Conservation (phyloP, 1,140 invertebrate genomes). For the Drosophila dunni region DNA sequence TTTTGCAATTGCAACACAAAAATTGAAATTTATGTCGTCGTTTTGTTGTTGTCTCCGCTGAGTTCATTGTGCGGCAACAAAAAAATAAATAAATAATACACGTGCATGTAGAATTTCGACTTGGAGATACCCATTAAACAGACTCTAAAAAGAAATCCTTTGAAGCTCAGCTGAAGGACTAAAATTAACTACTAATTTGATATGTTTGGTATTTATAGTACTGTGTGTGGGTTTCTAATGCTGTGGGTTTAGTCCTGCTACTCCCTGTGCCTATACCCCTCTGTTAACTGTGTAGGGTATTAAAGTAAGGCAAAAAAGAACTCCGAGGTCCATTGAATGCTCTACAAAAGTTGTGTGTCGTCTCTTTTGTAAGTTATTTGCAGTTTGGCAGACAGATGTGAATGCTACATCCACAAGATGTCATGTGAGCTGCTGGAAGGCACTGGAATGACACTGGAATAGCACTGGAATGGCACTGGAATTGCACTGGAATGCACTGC, state of each 20-base stretch:
- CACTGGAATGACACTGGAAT: slow-evolving; percentile 4
- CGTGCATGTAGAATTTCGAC: background rate
- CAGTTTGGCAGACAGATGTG: background rate
- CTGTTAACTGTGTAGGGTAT: background rate
- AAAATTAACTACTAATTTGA: no score
- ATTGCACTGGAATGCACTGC: slow-evolving; percentile 7
- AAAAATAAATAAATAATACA: slow-evolving; percentile 27
- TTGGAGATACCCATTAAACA: no score
- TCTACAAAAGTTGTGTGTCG: slow-evolving; percentile 32
- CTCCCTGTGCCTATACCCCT: no score
- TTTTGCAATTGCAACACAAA: slow-evolving; percentile 75
- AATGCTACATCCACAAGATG: background rate
- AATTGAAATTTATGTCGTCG: slow-evolving; percentile 78
- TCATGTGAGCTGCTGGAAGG: background rate
- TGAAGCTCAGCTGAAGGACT: no score
- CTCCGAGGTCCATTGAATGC: slow-evolving; percentile 56
- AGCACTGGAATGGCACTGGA: slow-evolving; percentile 3
- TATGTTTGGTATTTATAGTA: no score
- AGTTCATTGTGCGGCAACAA: slow-evolving; percentile 72
- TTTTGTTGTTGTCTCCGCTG: slow-evolving; percentile 40
- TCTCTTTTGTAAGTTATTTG: slow-evolving; percentile 4
- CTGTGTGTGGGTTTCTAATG: no score
- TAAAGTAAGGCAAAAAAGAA: slow-evolving; percentile 26
- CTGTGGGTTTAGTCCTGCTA: no score
- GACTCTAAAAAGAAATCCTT: no score